Base-by-base conservation (phyloP, 37 sponge, comb jelly and placozoan species). In the Halisarca cf. caerulea region DNA sequence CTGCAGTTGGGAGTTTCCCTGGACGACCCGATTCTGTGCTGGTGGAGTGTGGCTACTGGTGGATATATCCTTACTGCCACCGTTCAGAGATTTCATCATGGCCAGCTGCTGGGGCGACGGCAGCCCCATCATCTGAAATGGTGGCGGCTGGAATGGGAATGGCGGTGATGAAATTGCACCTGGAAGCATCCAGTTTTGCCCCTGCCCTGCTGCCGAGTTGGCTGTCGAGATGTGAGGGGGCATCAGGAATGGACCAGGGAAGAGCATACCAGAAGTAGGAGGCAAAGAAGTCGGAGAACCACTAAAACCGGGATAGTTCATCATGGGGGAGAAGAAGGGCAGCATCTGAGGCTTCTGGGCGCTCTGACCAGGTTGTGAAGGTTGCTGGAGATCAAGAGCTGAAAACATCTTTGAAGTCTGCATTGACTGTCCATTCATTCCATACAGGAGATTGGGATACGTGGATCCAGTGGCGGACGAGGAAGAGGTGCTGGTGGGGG, bases 381-480 rank as follows among this genome's bases (percentile, higher is more conserved):
- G 77, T n/a, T 74, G 45, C 77, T 74, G 77, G 45, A 74, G 45
- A 9, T 74, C 77, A 1, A 74, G 77, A 23, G 77, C 77, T 25
- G 77, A 74, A 41, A 74, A 74, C 45, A 23, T 74, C 45, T 74
- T 37, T n/a, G 77, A 74, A 37, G 18, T 74, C 64, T 62, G 64
- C 25, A 62, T 62, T 6, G 30, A 6, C 11, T 47, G 51, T 47
- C 51, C 51, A 11, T 47, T 47, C 9, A 11, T 6, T 14, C 9
- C 51, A 47, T 47, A 47, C 51, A 47, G 11, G 51, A 47, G 51
- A 47, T 11, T 11, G 11, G 51, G 51, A 47, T 47, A 68, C 27
- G 3, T 30, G 35, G 51, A 47, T 6, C 9, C 11, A 11, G 51
- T 11, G 11, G 51, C 11, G 6, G 51, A 7, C 5, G 64, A 23